Conservation (phyloP, 2,888 invertebrate species). For the Tipula unca region DNA sequence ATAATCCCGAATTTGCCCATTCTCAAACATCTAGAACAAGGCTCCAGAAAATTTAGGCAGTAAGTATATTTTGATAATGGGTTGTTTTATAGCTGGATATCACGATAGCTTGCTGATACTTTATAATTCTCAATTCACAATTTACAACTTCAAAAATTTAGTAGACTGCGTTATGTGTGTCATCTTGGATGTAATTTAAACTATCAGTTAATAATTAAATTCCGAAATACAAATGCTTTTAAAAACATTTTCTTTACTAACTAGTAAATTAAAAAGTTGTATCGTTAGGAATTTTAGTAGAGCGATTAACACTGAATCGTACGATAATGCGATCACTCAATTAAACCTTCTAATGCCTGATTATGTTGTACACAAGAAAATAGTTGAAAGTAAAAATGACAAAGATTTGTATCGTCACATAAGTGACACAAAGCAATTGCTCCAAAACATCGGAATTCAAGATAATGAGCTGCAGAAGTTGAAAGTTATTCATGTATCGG, state of each 20-base stretch:
- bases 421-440: constrained; percentile 49
- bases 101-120: too few species aligned
- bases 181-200: too few species aligned
- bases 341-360: background rate
- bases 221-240: background rate
- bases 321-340: background rate
- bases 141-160: too few species aligned
- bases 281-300: background rate
- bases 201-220: background rate
- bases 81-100: too few species aligned
- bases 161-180: background rate
- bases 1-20: too few species aligned
- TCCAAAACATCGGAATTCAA: constrained; percentile 54
- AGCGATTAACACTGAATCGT: background rate
- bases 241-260: background rate
- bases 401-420: constrained; percentile 33
- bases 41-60: too few species aligned
- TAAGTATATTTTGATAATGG: too few species aligned
- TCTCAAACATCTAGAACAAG: too few species aligned
- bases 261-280: background rate
- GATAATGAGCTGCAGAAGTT: constrained; percentile 59
- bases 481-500: constrained; percentile 88
- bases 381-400: background rate
- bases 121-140: too few species aligned
- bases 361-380: background rate